Evolutionary conservation across 2,888 invertebrate genomes (phyloP).

Genomic region (Chelonus formosanus): DNA sequence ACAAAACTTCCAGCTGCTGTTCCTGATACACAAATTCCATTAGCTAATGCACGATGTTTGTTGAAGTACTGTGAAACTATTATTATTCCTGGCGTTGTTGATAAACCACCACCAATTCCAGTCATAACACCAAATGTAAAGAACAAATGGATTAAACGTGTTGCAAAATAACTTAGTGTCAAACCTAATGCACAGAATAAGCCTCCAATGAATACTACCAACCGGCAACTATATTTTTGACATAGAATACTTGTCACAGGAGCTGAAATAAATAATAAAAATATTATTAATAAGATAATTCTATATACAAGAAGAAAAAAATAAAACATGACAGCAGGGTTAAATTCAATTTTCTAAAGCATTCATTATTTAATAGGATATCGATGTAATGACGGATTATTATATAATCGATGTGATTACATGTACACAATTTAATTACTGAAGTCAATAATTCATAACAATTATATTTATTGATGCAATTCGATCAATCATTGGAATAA

Average conservation of each 20-base stretch:
- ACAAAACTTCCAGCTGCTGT: conserved; percentile 83
- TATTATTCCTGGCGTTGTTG: conserved; percentile 82
- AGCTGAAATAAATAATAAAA: conserved; percentile 64
- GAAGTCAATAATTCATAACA: neutral
- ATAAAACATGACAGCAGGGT: too few species aligned
- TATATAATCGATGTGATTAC: too few species aligned
- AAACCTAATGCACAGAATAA: conserved; percentile 77
- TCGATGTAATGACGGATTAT: too few species aligned
- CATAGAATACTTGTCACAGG: conserved; percentile 79
- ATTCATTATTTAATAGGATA: too few species aligned
- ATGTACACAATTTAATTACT: too few species aligned
- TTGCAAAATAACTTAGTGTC: conserved; percentile 76
- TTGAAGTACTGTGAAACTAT: conserved; percentile 84
- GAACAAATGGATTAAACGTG: conserved; percentile 74
- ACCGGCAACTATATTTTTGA: conserved; percentile 71
- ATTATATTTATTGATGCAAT: neutral
- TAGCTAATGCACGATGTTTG: conserved; percentile 80
- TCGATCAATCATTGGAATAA: neutral
- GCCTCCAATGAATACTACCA: conserved; percentile 78
- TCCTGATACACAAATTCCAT: conserved; percentile 83
- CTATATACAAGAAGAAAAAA: too few species aligned
- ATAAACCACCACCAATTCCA: conserved; percentile 80
- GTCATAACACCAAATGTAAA: conserved; percentile 78
- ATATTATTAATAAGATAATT: neutral
- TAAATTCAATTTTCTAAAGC: too few species aligned